Conservation (phyloP, 2,797 vertebrate genomes). For the Schizothorax lantsangensis region DNA sequence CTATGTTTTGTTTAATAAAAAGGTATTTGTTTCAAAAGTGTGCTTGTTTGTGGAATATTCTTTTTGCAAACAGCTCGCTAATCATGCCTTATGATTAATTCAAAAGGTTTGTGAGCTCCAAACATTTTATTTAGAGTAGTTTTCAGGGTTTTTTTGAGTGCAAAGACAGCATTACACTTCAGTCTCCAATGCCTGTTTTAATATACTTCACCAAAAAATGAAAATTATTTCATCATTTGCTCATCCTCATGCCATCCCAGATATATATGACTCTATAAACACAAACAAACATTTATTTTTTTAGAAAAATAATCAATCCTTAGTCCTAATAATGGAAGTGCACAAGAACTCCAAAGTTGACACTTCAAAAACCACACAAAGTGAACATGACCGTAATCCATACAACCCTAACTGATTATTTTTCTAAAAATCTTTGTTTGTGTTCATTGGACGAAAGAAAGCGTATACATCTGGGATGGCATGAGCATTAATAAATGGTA, state of each 20-base stretch:
- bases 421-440: neutral
- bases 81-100: neutral
- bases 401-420: neutral
- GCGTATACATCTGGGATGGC: neutral
- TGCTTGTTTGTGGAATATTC: neutral
- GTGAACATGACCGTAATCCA: neutral
- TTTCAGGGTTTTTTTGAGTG: neutral
- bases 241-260: neutral
- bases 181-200: neutral
- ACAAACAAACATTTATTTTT: neutral
- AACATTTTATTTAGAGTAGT: neutral
- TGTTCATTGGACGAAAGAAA: neutral
- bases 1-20: neutral
- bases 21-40: neutral
- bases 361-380: neutral
- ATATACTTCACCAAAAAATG: neutral
- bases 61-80: neutral
- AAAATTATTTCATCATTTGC: neutral
- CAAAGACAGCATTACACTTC: neutral
- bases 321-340: neutral
- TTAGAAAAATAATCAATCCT: neutral
- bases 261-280: neutral
- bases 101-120: neutral
- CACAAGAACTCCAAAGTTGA: neutral
- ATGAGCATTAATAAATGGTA: neutral